Conservation (phyloP, 2,797 vertebrate species). For the Acanthurus tractus region DNA sequence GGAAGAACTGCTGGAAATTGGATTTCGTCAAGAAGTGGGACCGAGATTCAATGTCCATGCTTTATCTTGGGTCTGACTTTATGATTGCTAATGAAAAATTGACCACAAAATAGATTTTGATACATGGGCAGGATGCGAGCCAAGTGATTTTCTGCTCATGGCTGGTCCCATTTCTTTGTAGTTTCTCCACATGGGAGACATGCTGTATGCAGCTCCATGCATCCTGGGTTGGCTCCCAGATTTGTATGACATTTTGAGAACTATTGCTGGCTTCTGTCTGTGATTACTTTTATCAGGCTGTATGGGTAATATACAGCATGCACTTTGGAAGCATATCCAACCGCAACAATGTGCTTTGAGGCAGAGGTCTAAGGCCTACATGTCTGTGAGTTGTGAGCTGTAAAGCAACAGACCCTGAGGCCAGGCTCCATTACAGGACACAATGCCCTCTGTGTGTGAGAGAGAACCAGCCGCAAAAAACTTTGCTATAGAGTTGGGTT, state of each 20-base stretch:
- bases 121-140: slow-evolving; percentile 35
- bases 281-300: slow-evolving; percentile 22
- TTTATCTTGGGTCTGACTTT: slow-evolving; percentile 18
- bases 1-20: slow-evolving; percentile 29
- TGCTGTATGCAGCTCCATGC: slow-evolving; percentile 7
- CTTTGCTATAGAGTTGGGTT: slow-evolving; percentile 16
- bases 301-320: slow-evolving; percentile 26
- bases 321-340: slow-evolving; percentile 32
- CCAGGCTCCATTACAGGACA: slow-evolving; percentile 59
- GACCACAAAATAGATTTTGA: slow-evolving; percentile 54
- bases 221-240: slow-evolving; percentile 15
- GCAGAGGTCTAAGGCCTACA: slow-evolving; percentile 50
- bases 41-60: slow-evolving; percentile 5
- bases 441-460: slow-evolving; percentile 63
- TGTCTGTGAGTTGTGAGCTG: slow-evolving; percentile 51
- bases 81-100: slow-evolving; percentile 37
- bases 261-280: slow-evolving; percentile 24
- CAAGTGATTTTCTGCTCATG: slow-evolving; percentile 65
- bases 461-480: slow-evolving; percentile 42
- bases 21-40: slow-evolving; percentile 22
- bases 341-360: slow-evolving; percentile 51
- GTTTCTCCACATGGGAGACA: slow-evolving; percentile 24
- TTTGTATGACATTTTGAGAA: slow-evolving; percentile 41
- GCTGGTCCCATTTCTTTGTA: slow-evolving; percentile 3
- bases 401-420: slow-evolving; percentile 55